Evolutionary conservation across 2,888 invertebrate genomes (phyloP).

Genomic region (Aphidoletes aphidimyza): DNA sequence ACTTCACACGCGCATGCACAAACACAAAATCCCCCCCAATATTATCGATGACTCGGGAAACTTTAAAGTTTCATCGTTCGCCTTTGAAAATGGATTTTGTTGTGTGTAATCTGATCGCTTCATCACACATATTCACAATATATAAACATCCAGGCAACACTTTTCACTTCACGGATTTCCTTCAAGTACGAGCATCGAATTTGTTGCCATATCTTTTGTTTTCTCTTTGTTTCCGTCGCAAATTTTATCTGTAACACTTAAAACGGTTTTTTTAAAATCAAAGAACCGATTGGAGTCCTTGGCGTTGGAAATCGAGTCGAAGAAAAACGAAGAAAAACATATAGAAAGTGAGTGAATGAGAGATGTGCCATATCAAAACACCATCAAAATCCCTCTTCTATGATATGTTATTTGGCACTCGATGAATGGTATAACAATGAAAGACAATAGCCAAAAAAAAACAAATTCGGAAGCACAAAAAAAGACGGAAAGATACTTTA

Average conservation of each 20-base stretch:
- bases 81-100: constrained; percentile 37
- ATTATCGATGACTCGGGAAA: background rate
- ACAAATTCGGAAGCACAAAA: background rate
- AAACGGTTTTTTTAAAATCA: background rate
- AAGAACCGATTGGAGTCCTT: constrained; percentile 3
- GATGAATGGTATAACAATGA: background rate
- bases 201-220: background rate
- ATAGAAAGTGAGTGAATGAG: too few species aligned
- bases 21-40: background rate
- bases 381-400: background rate
- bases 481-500: background rate
- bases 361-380: background rate
- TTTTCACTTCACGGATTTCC: background rate
- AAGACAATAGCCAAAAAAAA: background rate
- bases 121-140: background rate
- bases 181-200: background rate
- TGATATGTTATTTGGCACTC: background rate
- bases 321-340: too few species aligned
- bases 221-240: background rate
- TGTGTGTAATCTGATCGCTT: constrained; percentile 30
- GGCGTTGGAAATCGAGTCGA: background rate
- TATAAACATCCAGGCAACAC: background rate
- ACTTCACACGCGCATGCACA: constrained; percentile 7
- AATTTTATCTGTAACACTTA: constrained; percentile 32
- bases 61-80: background rate